These are phyloP conservation scores for Eupithecia insigniata DNA, from an alignment of 2,888 invertebrate genomes.

Conservation along the genomic window DNA sequence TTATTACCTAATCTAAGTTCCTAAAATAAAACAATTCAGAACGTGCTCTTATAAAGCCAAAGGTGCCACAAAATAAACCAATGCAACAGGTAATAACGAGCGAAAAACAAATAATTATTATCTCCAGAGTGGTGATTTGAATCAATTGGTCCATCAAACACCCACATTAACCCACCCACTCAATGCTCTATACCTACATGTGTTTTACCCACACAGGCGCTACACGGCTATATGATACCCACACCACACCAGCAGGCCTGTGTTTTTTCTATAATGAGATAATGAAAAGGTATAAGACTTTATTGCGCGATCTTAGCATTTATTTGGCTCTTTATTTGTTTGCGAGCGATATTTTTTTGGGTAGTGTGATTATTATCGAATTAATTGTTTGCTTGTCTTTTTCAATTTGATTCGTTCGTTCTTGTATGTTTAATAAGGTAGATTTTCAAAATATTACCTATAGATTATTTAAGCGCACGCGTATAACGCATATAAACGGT, in stretches of 20 bases:
- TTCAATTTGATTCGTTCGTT: neutral
- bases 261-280: slow-evolving; percentile 17
- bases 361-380: neutral
- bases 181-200: neutral
- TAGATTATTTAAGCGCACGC: too few species aligned
- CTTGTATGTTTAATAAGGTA: neutral
- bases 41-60: slow-evolving; percentile 1
- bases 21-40: neutral
- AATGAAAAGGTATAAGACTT: slow-evolving; percentile 19
- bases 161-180: neutral
- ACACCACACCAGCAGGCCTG: neutral
- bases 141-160: slow-evolving; percentile 25
- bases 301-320: slow-evolving; percentile 6
- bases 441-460: slow-evolving; percentile 10
- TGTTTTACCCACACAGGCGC: slow-evolving; percentile 12
- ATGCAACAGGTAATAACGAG: slow-evolving; percentile 18
- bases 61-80: slow-evolving; percentile 12
- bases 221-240: neutral
- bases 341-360: slow-evolving; percentile 1
- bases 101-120: slow-evolving; percentile 31
- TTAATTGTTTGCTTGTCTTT: neutral
- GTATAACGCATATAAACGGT: too few species aligned
- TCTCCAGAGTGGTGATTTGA: slow-evolving; percentile 32
- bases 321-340: slow-evolving; percentile 4
- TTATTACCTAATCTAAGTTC: neutral